A percentile compares a stretch with the other conserved stretches of the same genome.
Conservation (phyloP, 1,140 invertebrate species). For the Leptinotarsa defecta region DNA sequence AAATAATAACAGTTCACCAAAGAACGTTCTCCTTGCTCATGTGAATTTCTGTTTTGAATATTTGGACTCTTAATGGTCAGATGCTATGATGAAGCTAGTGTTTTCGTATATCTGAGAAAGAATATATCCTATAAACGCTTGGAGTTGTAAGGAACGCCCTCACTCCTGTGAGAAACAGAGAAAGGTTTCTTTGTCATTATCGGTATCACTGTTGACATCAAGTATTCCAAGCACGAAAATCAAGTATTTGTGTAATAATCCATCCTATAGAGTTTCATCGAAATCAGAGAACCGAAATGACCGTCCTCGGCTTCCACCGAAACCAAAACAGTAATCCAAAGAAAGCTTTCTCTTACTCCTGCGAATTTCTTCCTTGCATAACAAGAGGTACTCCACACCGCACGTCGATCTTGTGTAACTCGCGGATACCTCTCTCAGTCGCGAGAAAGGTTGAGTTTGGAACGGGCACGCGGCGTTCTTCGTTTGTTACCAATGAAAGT, state of each 20-base stretch:
- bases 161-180: background rate
- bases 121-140: background rate
- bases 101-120: background rate
- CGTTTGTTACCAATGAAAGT: conserved; percentile 2
- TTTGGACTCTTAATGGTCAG: background rate
- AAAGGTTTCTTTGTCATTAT: background rate
- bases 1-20: too few relatives aligned
- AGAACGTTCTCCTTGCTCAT: background rate
- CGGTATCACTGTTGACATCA: background rate
- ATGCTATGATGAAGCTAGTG: too few relatives aligned
- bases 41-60: conserved; percentile 45
- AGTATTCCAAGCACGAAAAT: background rate
- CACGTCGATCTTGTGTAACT: conserved; percentile 41
- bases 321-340: conserved; percentile 22
- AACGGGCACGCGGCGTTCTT: background rate
- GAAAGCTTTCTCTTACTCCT: conserved; percentile 41
- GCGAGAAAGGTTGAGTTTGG: conserved; percentile 5
- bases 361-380: conserved; percentile 47
- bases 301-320: background rate
- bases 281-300: background rate
- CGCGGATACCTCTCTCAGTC: background rate
- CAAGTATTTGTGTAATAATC: background rate
- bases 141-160: background rate
- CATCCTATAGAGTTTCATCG: background rate
- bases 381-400: conserved; percentile 28